Evolutionary conservation across 2,888 invertebrate species (phyloP).

Genomic region (Thymelicus acteon): DNA sequence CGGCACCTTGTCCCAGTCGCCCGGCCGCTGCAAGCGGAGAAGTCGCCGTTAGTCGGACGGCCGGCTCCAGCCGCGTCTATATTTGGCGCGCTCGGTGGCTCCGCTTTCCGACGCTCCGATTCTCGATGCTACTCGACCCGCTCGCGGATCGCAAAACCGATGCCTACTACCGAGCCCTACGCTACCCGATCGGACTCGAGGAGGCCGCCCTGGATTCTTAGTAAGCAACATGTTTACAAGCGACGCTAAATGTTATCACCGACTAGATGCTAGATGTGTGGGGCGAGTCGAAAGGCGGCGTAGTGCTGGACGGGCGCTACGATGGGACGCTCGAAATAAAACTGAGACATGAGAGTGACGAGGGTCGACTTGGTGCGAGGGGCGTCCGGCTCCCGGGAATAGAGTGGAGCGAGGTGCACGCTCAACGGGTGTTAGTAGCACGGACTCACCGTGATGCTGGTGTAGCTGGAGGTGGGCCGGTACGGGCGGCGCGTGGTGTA

Average conservation of each 20-base stretch:
- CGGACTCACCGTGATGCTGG: slow-evolving; percentile 88
- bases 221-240: slow-evolving; percentile 76
- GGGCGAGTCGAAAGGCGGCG: slow-evolving; percentile 34
- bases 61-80: slow-evolving; percentile 83
- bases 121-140: slow-evolving; percentile 75
- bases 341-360: slow-evolving; percentile 55
- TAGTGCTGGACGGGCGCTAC: slow-evolving; percentile 39
- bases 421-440: slow-evolving; percentile 63
- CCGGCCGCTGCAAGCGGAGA: slow-evolving; percentile 89
- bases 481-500: slow-evolving; percentile 94
- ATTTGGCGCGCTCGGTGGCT: slow-evolving; percentile 84
- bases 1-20: slow-evolving; percentile 96
- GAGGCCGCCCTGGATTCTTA: slow-evolving; percentile 51
- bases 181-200: slow-evolving; percentile 40
- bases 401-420: slow-evolving; percentile 73
- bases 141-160: slow-evolving; percentile 64
- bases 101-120: slow-evolving; percentile 70
- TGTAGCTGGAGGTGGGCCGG: slow-evolving; percentile 89
- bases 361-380: slow-evolving; percentile 79
- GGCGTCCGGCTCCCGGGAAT: slow-evolving; percentile 78
- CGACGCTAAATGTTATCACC: slow-evolving; percentile 28
- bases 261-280: background rate
- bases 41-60: slow-evolving; percentile 81
- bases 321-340: slow-evolving; percentile 45
- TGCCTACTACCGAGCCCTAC: slow-evolving; percentile 48